A percentile compares a stretch with the other conserved stretches of the same genome.
Conservation (phyloP, 2,888 invertebrate genomes). For the Nemotelus pantherinus region DNA sequence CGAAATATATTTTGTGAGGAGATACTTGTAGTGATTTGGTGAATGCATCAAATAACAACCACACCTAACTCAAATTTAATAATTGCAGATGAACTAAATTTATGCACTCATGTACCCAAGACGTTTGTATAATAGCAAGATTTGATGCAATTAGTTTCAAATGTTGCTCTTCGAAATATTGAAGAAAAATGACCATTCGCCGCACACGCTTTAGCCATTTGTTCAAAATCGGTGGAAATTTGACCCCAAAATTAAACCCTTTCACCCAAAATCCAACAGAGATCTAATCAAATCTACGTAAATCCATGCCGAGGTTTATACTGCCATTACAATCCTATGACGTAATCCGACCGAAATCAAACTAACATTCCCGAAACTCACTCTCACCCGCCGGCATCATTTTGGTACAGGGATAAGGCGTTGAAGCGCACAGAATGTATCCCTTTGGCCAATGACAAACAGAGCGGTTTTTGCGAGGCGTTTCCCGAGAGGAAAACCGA, state of each 20-base stretch:
- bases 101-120: too few species aligned
- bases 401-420: conserved; percentile 37
- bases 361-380: background rate
- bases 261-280: conserved; percentile 26
- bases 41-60: too few species aligned
- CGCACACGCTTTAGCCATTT: background rate
- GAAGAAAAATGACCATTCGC: background rate
- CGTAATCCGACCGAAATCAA: background rate
- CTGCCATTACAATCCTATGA: background rate
- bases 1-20: too few species aligned
- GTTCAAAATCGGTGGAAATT: background rate
- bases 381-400: conserved; percentile 5
- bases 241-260: conserved; percentile 26
- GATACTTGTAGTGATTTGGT: too few species aligned
- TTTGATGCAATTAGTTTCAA: too few species aligned
- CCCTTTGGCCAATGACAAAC: too few species aligned
- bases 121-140: too few species aligned
- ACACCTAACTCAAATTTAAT: too few species aligned
- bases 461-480: too few species aligned
- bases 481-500: too few species aligned
- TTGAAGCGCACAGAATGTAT: conserved; percentile 30
- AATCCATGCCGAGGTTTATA: conserved; percentile 14
- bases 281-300: conserved; percentile 42
- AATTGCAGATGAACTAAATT: too few species aligned
- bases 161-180: too few species aligned